Percentiles rank a stretch among this genome's conserved stretches.
These are phyloP conservation scores for Stercorarius parasiticus DNA, from an alignment of 2,113 vertebrate genomes.

Conservation along the genomic window DNA sequence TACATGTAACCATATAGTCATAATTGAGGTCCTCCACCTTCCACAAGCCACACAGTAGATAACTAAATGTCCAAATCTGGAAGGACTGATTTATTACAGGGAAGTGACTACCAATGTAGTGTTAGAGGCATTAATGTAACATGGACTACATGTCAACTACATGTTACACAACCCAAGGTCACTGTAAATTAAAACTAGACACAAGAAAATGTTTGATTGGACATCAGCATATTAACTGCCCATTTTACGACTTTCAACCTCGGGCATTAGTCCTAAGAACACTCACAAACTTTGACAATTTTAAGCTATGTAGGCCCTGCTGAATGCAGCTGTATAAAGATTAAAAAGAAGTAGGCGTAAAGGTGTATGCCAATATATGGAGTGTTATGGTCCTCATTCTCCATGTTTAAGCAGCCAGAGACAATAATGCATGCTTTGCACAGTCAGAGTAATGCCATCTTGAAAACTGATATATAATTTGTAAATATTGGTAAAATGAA, in stretches of 20 bases:
- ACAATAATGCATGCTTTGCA: not conserved
- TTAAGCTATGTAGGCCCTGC: not conserved
- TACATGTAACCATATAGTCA: not conserved
- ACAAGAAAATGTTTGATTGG: not conserved
- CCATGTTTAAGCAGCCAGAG: not conserved
- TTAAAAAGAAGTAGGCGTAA: not conserved
- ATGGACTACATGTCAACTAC: not conserved
- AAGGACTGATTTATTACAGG: not conserved
- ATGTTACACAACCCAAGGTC: not conserved
- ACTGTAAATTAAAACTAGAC: not conserved
- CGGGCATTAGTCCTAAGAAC: not conserved
- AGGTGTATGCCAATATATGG: not conserved
- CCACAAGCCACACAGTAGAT: not conserved
- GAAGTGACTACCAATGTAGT: not conserved
- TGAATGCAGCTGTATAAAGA: not conserved
- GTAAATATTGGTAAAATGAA: not conserved
- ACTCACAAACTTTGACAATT: not conserved
- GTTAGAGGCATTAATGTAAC: not conserved
- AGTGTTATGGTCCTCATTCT: not conserved
- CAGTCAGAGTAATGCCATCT: not conserved
- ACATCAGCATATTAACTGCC: not conserved
- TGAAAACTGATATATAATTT: not conserved
- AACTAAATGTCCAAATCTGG: not conserved
- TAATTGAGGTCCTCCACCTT: not conserved
- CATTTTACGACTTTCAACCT: not conserved